Evolutionary conservation across 2,113 vertebrate species (phyloP).

Genomic region (Perca flavescens): DNA sequence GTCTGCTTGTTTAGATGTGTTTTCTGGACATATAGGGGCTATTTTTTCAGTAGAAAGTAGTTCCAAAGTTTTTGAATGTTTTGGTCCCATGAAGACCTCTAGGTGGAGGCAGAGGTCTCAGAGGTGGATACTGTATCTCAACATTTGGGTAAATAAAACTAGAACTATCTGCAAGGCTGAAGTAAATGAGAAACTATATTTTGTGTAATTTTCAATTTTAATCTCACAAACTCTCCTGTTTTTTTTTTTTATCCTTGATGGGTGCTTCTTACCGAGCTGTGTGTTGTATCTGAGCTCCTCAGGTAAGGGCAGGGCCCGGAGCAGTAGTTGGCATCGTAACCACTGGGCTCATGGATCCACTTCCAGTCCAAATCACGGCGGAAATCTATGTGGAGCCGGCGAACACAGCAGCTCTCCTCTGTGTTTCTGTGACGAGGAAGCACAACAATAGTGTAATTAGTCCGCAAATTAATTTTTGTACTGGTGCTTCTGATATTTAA

Average conservation of each 20-base stretch:
- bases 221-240: not conserved
- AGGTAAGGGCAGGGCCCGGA: conserved; percentile 94
- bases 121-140: not conserved
- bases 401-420: conserved; percentile 95
- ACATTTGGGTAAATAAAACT: not conserved
- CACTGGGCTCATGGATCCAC: conserved; percentile 96
- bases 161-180: not conserved
- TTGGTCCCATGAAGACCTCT: not conserved
- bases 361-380: conserved; percentile 95
- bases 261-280: conserved; percentile 89
- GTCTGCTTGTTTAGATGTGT: not conserved
- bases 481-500: not conserved
- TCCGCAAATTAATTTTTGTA: not conserved
- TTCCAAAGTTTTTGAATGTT: not conserved
- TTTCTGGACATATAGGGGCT: not conserved
- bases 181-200: not conserved
- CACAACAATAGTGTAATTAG: not conserved
- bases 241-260: not conserved
- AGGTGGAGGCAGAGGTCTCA: conserved; percentile 7
- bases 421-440: conserved; percentile 81
- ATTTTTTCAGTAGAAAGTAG: not conserved
- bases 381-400: conserved; percentile 94
- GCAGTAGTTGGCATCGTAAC: conserved; percentile 95
- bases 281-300: conserved; percentile 91
- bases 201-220: not conserved